Evolutionary conservation across 2,113 vertebrate species (phyloP).

Genomic region (Mirounga angustirostris): DNA sequence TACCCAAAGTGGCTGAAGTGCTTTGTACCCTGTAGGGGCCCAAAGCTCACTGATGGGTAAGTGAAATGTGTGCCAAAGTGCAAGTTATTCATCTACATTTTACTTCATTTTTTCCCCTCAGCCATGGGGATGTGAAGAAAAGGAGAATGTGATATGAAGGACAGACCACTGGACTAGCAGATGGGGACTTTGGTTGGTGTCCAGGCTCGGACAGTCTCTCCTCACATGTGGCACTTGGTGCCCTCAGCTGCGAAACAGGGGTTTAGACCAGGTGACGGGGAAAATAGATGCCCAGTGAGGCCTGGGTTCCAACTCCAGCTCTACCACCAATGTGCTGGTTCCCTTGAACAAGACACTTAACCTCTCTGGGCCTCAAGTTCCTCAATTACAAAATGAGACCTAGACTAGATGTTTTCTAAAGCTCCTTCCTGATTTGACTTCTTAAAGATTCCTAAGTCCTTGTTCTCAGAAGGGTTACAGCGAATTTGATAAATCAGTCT

Average conservation of each 20-base stretch:
- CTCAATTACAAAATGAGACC: slow-evolving; percentile 1
- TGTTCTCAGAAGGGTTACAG: not conserved
- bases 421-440: not conserved
- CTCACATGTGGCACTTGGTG: not conserved
- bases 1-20: not conserved
- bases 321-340: not conserved
- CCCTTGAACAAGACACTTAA: not conserved
- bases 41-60: not conserved
- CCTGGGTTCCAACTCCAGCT: not conserved
- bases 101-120: not conserved
- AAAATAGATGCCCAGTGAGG: not conserved
- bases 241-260: not conserved
- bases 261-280: not conserved
- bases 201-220: not conserved
- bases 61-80: not conserved
- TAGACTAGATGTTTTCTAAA: slow-evolving; percentile 25
- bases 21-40: not conserved
- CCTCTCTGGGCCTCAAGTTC: not conserved
- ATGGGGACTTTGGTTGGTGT: not conserved
- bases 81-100: not conserved
- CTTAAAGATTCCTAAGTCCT: slow-evolving; percentile 40
- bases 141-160: not conserved
- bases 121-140: not conserved
- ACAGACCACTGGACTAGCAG: not conserved
- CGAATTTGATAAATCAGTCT: slow-evolving; percentile 49